phyloP scores from a whole-genome alignment of 2,113 vertebrate species.

The Thamnophis sirtalis region DNA sequence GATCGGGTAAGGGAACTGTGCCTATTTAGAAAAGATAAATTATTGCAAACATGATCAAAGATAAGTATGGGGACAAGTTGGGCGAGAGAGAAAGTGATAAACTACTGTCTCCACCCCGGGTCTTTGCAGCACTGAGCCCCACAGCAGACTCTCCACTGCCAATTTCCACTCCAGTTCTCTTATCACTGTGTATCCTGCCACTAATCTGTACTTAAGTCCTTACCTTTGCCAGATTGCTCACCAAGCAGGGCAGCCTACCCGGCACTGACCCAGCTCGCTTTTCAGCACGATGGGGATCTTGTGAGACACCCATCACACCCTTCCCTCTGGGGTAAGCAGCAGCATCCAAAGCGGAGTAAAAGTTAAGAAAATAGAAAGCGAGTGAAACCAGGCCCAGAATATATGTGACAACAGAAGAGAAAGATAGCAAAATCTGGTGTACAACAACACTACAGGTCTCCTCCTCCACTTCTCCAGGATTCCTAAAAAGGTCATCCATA shows the following conservation, averaged over 20 bases:
- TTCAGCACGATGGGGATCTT: neutral
- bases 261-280: neutral
- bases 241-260: neutral
- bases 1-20: too few species aligned
- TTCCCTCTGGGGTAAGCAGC: neutral
- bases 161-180: neutral
- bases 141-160: neutral
- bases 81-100: too few species aligned
- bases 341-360: neutral
- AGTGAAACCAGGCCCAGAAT: neutral
- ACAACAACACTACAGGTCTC: neutral
- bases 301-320: neutral
- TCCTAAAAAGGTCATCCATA: neutral
- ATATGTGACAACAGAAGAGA: neutral
- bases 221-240: neutral
- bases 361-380: neutral
- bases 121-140: neutral
- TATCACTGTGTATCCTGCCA: neutral
- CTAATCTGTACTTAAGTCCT: neutral
- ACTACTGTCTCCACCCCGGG: neutral
- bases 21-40: too few species aligned
- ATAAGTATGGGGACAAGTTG: too few species aligned
- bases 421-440: neutral
- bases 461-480: neutral
- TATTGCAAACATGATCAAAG: too few species aligned